phyloP scores from a whole-genome alignment of 92 coral and sea anemone species.

The Isaurus tuberculatus region DNA sequence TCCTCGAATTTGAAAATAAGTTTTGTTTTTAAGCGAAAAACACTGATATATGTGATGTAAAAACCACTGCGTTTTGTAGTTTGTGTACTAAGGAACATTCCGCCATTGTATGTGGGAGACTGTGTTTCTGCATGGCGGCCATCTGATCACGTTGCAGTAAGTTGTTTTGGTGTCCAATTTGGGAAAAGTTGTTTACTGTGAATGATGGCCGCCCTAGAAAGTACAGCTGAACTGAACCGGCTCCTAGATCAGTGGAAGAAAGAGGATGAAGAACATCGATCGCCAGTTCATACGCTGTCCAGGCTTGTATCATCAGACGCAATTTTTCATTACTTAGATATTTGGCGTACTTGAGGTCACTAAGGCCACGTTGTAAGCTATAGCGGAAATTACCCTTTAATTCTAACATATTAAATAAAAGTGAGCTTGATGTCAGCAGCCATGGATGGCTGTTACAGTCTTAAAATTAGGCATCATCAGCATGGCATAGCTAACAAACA shows the following conservation, averaged over 20 bases:
- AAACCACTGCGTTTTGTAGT: background rate
- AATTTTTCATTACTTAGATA: background rate
- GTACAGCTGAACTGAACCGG: constrained; percentile 67
- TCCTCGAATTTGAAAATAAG: too few relatives aligned
- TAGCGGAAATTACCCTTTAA: too few relatives aligned
- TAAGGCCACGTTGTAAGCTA: too few relatives aligned
- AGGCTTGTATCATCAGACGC: constrained; percentile 56
- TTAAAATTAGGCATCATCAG: too few relatives aligned
- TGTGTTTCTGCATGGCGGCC: background rate
- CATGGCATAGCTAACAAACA: too few relatives aligned
- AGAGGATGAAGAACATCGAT: constrained; percentile 77
- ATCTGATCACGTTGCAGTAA: too few relatives aligned
- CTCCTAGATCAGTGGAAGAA: constrained; percentile 87
- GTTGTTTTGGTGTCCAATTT: too few relatives aligned
- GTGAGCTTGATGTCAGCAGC: too few relatives aligned
- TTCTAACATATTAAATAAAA: too few relatives aligned
- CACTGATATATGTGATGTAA: background rate
- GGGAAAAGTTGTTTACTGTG: background rate
- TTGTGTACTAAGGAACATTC: background rate
- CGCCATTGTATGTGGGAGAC: background rate
- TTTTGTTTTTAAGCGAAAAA: too few relatives aligned
- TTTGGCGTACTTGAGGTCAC: too few relatives aligned
- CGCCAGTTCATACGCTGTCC: constrained; percentile 76
- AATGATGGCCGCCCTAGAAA: constrained; percentile 86
- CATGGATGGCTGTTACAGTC: too few relatives aligned